Percentiles rank a stretch among this genome's conserved stretches.
Conservation (phyloP, 2,797 vertebrate species). For the Arnoldichthys spilopterus region DNA sequence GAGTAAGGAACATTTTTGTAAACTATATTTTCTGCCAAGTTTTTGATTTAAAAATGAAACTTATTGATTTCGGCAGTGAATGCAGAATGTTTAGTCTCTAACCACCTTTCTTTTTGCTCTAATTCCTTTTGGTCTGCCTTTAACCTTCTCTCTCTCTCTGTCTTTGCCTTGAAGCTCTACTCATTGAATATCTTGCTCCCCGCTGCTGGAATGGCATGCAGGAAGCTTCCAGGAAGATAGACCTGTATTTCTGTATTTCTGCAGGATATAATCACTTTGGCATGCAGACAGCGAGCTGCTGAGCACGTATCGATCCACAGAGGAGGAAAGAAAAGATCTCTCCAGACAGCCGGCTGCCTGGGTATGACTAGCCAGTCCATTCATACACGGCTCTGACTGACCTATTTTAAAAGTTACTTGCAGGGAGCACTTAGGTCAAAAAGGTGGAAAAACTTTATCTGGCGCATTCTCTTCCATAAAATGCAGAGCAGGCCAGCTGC, state of each 20-base stretch:
- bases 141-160: conserved; percentile 24
- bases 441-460: conserved; percentile 1
- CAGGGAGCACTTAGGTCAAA: conserved; percentile 37
- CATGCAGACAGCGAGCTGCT: conserved; percentile 53
- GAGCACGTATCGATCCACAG: conserved; percentile 55
- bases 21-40: background rate
- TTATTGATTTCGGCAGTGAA: conserved; percentile 11
- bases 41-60: conserved; percentile 1
- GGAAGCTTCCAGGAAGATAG: conserved; percentile 44
- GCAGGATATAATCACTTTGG: conserved; percentile 55
- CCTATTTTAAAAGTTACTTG: conserved; percentile 53
- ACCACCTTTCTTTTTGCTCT: background rate
- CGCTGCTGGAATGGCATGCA: conserved; percentile 51
- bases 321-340: conserved; percentile 55
- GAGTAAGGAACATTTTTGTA: background rate
- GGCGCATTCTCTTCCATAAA: background rate
- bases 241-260: conserved; percentile 54
- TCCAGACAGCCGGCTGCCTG: conserved; percentile 45
- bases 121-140: no score
- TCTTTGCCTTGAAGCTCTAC: conserved; percentile 28
- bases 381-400: conserved; percentile 52
- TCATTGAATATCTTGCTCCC: conserved; percentile 49
- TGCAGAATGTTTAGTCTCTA: conserved; percentile 1
- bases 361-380: conserved; percentile 45
- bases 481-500: background rate